phyloP scores from a whole-genome alignment of 2,113 vertebrate genomes.

The Gavia stellata region DNA sequence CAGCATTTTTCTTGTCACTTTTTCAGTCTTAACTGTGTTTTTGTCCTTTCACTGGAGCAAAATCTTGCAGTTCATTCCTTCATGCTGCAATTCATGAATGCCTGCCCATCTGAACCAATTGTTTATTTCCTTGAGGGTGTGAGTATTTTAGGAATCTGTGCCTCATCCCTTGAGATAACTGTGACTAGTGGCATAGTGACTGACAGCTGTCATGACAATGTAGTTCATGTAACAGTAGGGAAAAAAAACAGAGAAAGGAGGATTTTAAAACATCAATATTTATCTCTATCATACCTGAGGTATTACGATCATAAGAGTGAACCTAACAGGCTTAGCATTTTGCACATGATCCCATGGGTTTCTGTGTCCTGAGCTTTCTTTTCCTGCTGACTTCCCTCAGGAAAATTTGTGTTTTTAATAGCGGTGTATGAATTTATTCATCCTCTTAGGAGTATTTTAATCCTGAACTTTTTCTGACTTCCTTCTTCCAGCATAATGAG shows the following conservation, averaged over 20 bases:
- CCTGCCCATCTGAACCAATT: not conserved
- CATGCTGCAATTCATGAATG: not conserved
- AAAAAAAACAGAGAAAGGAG: not conserved
- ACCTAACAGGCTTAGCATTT: not conserved
- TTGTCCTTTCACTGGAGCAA: not conserved
- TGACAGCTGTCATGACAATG: not conserved
- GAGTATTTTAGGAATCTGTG: not conserved
- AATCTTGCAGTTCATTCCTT: not conserved
- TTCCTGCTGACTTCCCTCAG: not conserved
- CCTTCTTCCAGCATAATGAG: not conserved
- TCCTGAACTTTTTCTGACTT: not conserved
- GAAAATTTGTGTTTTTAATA: not conserved
- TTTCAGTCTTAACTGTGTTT: accelerated
- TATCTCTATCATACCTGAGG: not conserved
- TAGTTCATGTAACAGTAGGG: not conserved
- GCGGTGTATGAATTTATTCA: not conserved
- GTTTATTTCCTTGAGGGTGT: not conserved
- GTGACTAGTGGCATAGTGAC: not conserved
- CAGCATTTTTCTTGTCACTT: not conserved
- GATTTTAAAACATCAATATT: conserved; percentile 9
- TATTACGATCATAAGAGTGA: not conserved
- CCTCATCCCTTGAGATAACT: not conserved
- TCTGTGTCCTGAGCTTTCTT: not conserved
- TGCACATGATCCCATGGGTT: not conserved
- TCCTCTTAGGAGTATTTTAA: not conserved